Evolutionary conservation across 2,888 invertebrate genomes (phyloP).

Genomic region (Argyresthia albistria): DNA sequence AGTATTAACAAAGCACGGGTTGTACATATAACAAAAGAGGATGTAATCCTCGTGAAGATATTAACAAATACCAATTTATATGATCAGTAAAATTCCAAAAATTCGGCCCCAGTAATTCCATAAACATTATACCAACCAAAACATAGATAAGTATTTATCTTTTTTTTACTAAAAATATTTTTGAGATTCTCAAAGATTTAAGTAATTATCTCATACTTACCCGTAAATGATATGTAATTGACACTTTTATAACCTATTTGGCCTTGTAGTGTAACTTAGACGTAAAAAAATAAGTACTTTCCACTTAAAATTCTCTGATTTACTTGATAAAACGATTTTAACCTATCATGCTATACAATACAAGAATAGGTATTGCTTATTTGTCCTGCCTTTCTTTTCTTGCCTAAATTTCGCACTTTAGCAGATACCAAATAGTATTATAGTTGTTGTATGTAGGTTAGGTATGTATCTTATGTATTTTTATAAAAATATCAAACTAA

Average conservation of each 20-base stretch:
- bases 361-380: too few relatives aligned
- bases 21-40: background rate
- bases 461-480: too few relatives aligned
- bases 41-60: background rate
- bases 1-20: background rate
- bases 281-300: constrained; percentile 11
- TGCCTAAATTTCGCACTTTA: too few relatives aligned
- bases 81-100: background rate
- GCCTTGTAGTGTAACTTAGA: constrained; percentile 19
- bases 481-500: too few relatives aligned
- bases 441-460: too few relatives aligned
- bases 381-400: too few relatives aligned
- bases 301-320: background rate
- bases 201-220: background rate
- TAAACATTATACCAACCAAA: too few relatives aligned
- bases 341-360: too few relatives aligned
- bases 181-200: background rate
- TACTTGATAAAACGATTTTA: background rate
- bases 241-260: constrained; percentile 16
- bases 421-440: too few relatives aligned
- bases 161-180: background rate
- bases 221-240: background rate
- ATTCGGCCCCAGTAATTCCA: background rate
- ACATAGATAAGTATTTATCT: too few relatives aligned
- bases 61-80: background rate